Evolutionary conservation across 2,113 vertebrate genomes (phyloP).

Genomic region (Chlorocebus sabaeus): DNA sequence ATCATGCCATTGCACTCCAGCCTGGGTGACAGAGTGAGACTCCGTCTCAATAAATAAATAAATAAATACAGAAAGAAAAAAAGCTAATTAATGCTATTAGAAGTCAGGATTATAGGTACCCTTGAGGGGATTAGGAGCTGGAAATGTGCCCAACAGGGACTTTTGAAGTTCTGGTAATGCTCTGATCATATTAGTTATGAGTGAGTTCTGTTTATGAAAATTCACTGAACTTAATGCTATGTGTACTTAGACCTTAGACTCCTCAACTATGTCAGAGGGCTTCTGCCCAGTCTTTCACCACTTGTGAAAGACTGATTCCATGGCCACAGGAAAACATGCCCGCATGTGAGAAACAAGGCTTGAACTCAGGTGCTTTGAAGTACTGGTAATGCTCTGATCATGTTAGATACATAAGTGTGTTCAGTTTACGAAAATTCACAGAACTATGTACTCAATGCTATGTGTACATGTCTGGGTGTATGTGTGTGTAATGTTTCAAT

Average conservation of each 20-base stretch:
- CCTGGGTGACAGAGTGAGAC: too few species aligned
- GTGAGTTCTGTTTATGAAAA: not conserved
- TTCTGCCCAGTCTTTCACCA: not conserved
- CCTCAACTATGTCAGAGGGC: too few species aligned
- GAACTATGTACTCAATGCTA: not conserved
- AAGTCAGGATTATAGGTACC: not conserved
- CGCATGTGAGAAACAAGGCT: not conserved
- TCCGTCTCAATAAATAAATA: too few species aligned
- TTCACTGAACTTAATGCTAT: not conserved
- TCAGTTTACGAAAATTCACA: not conserved
- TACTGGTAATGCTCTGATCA: not conserved
- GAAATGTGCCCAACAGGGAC: not conserved
- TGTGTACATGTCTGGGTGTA: not conserved
- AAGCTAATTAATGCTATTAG: not conserved
- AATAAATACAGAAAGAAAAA: conserved; percentile 1
- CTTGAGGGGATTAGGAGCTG: not conserved
- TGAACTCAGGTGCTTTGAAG: conserved; percentile 3
- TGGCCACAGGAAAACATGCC: not conserved
- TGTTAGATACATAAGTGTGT: not conserved
- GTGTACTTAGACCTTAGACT: not conserved
- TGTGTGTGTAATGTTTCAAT: not conserved
- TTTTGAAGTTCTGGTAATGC: not conserved
- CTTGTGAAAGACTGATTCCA: not conserved
- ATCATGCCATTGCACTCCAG: too few species aligned
- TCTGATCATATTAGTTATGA: not conserved